Percentiles rank a stretch among this genome's conserved stretches.
Conservation (phyloP, 2,888 invertebrate genomes). For the Limnephilus rhombicus region DNA sequence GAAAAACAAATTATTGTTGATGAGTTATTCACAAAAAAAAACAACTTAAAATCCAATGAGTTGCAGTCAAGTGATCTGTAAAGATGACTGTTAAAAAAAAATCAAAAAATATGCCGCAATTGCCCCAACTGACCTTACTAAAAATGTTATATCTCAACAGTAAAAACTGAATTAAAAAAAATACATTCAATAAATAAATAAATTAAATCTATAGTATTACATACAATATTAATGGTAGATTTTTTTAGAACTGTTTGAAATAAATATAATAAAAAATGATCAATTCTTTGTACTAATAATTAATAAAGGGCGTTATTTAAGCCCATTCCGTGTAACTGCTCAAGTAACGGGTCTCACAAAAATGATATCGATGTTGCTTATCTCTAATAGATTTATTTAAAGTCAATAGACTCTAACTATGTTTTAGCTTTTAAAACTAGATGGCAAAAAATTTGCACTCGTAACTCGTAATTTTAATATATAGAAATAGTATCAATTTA, state of each 20-base stretch:
- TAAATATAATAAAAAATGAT: not conserved
- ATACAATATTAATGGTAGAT: no score
- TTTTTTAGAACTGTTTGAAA: no score
- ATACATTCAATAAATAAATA: no score
- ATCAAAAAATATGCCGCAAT: no score
- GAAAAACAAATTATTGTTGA: no score
- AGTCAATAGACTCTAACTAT: not conserved
- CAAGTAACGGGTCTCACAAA: not conserved
- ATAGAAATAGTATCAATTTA: not conserved
- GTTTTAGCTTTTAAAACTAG: not conserved
- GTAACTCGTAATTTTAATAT: not conserved
- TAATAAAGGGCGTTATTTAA: not conserved
- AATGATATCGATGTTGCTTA: not conserved
- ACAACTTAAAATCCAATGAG: no score
- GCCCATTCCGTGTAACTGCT: not conserved
- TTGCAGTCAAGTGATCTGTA: no score
- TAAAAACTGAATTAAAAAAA: not conserved
- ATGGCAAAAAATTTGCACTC: not conserved
- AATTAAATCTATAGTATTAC: no score
- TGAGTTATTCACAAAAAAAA: no score
- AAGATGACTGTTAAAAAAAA: no score
- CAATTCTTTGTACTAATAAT: not conserved
- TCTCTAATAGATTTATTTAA: not conserved
- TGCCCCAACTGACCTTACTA: no score
- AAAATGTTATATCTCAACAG: not conserved